These are phyloP conservation scores for Apteryx mantelli DNA, from an alignment of 2,113 vertebrate species.

Conservation along the genomic window DNA sequence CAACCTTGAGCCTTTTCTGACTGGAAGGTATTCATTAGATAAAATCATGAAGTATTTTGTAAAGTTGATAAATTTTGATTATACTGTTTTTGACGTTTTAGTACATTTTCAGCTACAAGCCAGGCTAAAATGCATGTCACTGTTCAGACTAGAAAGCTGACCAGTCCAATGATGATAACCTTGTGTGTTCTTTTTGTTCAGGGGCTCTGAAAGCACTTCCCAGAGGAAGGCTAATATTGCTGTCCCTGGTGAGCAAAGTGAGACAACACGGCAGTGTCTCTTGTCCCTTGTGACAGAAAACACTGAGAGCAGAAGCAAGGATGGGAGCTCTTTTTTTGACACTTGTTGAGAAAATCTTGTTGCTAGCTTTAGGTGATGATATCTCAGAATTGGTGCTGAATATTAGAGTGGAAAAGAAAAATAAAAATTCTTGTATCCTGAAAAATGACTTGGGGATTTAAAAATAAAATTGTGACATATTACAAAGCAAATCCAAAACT, in stretches of 20 bases:
- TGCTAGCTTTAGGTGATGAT: neutral
- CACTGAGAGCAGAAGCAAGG: neutral
- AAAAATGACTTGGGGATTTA: neutral
- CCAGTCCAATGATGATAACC: neutral
- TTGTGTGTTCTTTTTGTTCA: neutral
- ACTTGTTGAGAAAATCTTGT: no score
- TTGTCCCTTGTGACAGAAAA: neutral
- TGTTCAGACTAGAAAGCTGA: neutral
- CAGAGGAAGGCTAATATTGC: neutral
- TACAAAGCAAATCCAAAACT: neutral
- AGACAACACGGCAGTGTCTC: neutral
- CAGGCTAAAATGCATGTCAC: neutral
- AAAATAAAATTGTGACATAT: neutral
- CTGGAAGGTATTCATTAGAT: neutral
- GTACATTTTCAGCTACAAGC: neutral
- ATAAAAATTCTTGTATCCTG: neutral
- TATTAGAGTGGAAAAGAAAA: neutral
- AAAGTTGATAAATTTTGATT: neutral
- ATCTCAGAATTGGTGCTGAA: neutral
- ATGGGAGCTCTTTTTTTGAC: neutral
- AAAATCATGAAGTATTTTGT: neutral
- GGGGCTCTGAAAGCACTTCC: neutral
- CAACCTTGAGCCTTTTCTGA: neutral
- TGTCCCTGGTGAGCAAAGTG: neutral
- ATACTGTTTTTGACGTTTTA: neutral